phyloP scores from a whole-genome alignment of 2,797 vertebrate genomes.

The Distichodus sexfasciatus region DNA sequence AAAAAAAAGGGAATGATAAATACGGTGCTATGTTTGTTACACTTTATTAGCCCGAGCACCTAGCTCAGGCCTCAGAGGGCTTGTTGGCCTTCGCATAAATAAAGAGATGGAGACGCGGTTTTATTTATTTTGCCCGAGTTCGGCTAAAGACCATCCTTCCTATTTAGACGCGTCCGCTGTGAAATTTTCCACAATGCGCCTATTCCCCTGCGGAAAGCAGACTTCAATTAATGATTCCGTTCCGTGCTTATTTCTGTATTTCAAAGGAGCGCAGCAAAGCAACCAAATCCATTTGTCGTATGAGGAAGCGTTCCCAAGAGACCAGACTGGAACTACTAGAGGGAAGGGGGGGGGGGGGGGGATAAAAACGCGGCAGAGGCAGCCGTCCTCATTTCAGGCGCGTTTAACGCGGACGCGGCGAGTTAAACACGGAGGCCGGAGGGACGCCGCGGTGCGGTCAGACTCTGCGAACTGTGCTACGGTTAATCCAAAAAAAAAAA shows the following conservation, averaged over 20 bases:
- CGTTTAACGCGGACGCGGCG: conserved; percentile 43
- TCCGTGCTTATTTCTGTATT: conserved; percentile 66
- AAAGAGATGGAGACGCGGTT: conserved; percentile 28
- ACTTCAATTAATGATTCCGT: conserved; percentile 58
- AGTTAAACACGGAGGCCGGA: conserved; percentile 30
- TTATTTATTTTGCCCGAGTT: conserved; percentile 55
- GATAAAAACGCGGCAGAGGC: conserved; percentile 50
- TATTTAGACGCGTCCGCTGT: conserved; percentile 54
- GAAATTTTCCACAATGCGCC: conserved; percentile 45
- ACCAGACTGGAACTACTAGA: conserved; percentile 54
- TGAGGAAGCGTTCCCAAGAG: conserved; percentile 60
- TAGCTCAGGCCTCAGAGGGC: conserved; percentile 22
- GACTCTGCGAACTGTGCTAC: conserved; percentile 9
- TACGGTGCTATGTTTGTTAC: not conserved
- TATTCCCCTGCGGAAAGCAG: conserved; percentile 50
- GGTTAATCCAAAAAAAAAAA: conserved; percentile 42
- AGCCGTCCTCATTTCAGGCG: conserved; percentile 52
- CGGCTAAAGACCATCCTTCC: conserved; percentile 46
- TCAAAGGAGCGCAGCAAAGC: conserved; percentile 58
- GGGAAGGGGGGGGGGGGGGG: conserved; percentile 43
- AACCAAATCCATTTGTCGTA: conserved; percentile 57
- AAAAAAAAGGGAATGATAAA: not conserved
- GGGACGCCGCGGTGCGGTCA: conserved; percentile 22
- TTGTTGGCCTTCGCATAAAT: conserved; percentile 16
- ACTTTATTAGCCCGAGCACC: conserved; percentile 29